phyloP scores from a whole-genome alignment of 2,888 invertebrate genomes.

The Xanthia togata region DNA sequence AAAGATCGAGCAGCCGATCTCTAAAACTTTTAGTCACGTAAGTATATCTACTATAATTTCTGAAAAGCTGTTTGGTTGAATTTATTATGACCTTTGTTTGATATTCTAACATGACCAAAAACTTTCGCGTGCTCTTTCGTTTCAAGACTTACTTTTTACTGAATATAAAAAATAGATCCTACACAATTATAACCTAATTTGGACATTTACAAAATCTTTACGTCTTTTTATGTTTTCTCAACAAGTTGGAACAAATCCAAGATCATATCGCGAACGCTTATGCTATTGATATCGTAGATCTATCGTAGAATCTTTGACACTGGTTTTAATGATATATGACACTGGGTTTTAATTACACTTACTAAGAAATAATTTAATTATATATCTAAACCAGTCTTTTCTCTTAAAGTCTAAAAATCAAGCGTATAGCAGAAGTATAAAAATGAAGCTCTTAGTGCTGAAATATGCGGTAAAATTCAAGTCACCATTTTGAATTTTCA shows the following conservation, averaged over 20 bases:
- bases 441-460: conserved; percentile 47
- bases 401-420: conserved; percentile 74
- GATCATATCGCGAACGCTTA: conserved; percentile 34
- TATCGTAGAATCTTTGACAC: conserved; percentile 29
- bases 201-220: conserved; percentile 32
- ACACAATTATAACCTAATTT: conserved; percentile 26
- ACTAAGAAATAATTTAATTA: conserved; percentile 77
- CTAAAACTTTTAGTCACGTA: conserved; percentile 45
- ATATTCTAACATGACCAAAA: conserved; percentile 31
- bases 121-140: neutral
- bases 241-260: conserved; percentile 62
- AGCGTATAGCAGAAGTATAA: conserved; percentile 51
- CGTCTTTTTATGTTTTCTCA: conserved; percentile 51
- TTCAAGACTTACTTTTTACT: conserved; percentile 15
- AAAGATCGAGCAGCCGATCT: conserved; percentile 34
- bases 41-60: conserved; percentile 43
- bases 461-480: conserved; percentile 43
- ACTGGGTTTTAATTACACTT: conserved; percentile 54
- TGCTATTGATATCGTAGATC: conserved; percentile 41
- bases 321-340: conserved; percentile 52
- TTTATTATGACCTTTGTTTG: conserved; percentile 44
- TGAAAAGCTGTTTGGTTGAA: conserved; percentile 40
- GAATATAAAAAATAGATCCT: conserved; percentile 40
- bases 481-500: neutral
- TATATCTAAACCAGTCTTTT: conserved; percentile 86